Evolutionary conservation across 2,888 invertebrate genomes (phyloP).

Genomic region (Nasonovia ribisnigri): DNA sequence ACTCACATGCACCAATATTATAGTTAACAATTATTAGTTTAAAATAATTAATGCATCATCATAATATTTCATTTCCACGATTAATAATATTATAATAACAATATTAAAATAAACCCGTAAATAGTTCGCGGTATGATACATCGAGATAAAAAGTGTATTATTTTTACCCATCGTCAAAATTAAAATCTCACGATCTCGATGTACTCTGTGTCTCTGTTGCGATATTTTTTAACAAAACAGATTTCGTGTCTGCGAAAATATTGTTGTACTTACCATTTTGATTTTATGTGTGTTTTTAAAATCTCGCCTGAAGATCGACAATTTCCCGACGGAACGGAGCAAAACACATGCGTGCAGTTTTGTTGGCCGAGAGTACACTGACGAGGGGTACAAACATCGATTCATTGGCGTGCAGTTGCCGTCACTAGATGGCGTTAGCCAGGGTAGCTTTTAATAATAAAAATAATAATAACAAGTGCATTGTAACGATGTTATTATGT

Average conservation of each 20-base stretch:
- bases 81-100: not conserved
- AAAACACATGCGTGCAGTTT: conserved; percentile 53
- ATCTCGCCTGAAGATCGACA: conserved; percentile 44
- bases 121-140: not conserved
- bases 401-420: conserved; percentile 27
- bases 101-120: not conserved
- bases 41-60: not conserved
- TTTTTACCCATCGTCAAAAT: no score
- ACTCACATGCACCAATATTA: not conserved
- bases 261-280: conserved; percentile 47
- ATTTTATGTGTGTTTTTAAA: not conserved
- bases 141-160: not conserved
- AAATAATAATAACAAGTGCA: not conserved
- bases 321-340: not conserved
- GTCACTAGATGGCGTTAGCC: conserved; percentile 56
- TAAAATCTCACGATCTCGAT: not conserved
- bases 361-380: conserved; percentile 58
- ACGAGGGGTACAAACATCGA: conserved; percentile 57
- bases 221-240: not conserved
- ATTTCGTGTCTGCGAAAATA: not conserved
- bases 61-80: not conserved
- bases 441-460: not conserved
- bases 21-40: not conserved
- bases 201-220: not conserved
- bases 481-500: not conserved